Evolutionary conservation across 1,140 invertebrate genomes (phyloP), one percentile per base, ranked within the genome.

Genomic region (Dendrolimus punctatus): DNA sequence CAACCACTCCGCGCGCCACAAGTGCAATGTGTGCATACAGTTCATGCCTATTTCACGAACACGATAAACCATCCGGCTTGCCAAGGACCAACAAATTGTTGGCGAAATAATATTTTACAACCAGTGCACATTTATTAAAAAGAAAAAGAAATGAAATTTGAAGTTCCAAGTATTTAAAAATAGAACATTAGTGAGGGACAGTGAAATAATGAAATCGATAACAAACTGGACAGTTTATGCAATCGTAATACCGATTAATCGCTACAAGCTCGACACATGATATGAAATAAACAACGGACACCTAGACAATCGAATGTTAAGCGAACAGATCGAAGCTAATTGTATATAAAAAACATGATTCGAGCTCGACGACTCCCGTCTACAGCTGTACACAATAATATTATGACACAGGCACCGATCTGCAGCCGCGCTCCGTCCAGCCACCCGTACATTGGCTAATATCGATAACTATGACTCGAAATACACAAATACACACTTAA

Each of bases 371-470:
- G 46, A 53, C 56, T 58, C 52, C 50, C 55, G 54, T 40, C 37
- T 38, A 58, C 62, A 67, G 66, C 69, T 75, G 64, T 68, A 71
- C 72, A 72, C 61, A 6, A n/a, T 6, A 9, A 7, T 9, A 7
- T n/a, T 68, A 69, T 67, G 70, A 65, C 65, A 64, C 67, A 66
- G 62, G 53, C 54, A 64, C 64, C 57, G 53, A n/a, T 6, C 43
- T 48, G 47, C 51, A 39, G 50, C 46, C 51, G 55, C 54, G 40
- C 47, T 10, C 38, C 57, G 54, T n/a, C 46, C 58, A 44, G 8
- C 40, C 23, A 23, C 23, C 3, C 23, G 23, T 36, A 9, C 52
- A 37, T 48, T 49, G n/a, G 49, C 53, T 51, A 51, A 41, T 37
- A 58, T 48, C 53, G 47, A 39, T 58, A 39, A 58, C 48, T 53